Percentiles rank a stretch among this genome's conserved stretches.
These are phyloP conservation scores for Spilarctia lutea DNA, from an alignment of 2,888 invertebrate genomes.

Conservation along the genomic window DNA sequence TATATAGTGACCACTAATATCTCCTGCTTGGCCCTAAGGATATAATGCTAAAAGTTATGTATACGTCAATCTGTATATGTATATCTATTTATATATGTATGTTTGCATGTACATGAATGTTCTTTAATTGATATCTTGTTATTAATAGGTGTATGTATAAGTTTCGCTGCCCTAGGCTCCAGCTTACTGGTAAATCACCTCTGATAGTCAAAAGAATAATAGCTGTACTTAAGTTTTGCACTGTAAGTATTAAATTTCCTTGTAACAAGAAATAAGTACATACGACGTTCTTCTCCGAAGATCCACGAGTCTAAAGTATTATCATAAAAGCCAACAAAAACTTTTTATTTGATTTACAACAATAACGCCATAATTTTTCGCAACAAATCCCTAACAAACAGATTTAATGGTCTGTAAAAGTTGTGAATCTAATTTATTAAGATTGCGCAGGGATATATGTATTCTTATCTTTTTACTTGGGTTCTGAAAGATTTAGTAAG, in stretches of 20 bases:
- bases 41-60: too few species aligned
- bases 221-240: neutral
- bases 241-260: neutral
- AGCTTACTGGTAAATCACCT: too few species aligned
- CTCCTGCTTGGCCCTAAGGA: too few species aligned
- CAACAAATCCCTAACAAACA: neutral
- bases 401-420: neutral
- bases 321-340: neutral
- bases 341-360: neutral
- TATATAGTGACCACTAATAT: too few species aligned
- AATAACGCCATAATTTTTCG: neutral
- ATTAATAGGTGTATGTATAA: too few species aligned
- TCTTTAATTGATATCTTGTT: too few species aligned
- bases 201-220: too few species aligned
- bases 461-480: slow-evolving; percentile 2
- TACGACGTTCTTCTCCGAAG: neutral
- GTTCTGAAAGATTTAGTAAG: neutral
- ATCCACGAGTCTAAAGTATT: neutral
- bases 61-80: too few species aligned
- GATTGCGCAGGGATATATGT: neutral
- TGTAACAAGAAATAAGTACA: neutral
- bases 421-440: slow-evolving; percentile 1
- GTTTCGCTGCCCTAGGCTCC: too few species aligned
- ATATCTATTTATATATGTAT: too few species aligned
- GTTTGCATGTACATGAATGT: too few species aligned